Evolutionary conservation across 2,113 vertebrate species (phyloP).

Genomic region (Pollimyrus isidori): DNA sequence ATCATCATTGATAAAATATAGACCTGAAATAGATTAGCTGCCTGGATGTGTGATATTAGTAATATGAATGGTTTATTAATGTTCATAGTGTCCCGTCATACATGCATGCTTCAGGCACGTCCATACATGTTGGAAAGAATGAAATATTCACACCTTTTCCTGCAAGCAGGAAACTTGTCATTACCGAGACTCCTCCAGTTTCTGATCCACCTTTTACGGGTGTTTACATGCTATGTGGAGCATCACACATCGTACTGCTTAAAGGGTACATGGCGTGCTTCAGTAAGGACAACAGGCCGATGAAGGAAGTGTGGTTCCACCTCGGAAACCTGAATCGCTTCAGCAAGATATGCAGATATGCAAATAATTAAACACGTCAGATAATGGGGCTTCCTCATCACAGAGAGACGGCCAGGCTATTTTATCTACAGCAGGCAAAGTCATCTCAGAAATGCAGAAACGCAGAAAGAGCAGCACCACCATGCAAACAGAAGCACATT

Average conservation of each 20-base stretch:
- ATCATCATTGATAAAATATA: background rate
- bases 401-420: background rate
- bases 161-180: background rate
- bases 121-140: background rate
- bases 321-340: background rate
- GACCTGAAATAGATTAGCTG: background rate
- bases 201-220: background rate
- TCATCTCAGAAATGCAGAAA: background rate
- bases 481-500: background rate
- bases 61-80: background rate
- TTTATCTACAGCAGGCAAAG: background rate
- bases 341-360: background rate
- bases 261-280: background rate
- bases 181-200: background rate
- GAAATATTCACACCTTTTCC: background rate
- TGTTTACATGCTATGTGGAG: background rate
- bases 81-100: background rate
- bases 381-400: background rate
- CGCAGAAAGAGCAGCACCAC: background rate
- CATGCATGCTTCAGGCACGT: background rate
- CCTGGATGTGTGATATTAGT: background rate
- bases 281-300: background rate
- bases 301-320: background rate
- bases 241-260: background rate
- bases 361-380: background rate